phyloP scores from a whole-genome alignment of 2,797 vertebrate species.

The Pseudocheirus occidentalis region DNA sequence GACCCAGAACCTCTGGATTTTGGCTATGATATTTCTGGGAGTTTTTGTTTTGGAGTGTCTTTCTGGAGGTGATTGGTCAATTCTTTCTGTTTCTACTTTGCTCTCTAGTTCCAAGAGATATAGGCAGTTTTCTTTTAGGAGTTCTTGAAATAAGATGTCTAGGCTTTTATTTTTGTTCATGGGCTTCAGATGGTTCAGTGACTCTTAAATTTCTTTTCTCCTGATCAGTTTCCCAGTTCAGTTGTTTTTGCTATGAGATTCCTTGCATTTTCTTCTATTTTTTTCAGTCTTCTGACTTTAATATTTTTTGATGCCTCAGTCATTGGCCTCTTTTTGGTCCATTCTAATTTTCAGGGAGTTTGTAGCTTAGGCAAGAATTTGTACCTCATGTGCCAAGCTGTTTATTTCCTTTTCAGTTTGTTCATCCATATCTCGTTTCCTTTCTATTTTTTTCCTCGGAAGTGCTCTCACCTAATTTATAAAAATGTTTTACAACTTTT shows the following conservation, averaged over 20 bases:
- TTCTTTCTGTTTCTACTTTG: neutral
- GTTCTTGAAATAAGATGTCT: neutral
- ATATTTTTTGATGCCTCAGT: neutral
- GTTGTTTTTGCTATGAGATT: neutral
- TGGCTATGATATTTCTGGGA: neutral
- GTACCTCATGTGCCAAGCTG: neutral
- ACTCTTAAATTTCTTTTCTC: neutral
- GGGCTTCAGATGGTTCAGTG: neutral
- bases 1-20: neutral
- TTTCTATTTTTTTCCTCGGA: neutral
- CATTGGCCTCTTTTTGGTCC: neutral
- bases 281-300: neutral
- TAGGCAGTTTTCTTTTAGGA: neutral
- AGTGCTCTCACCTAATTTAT: neutral
- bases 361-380: neutral
- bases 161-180: neutral
- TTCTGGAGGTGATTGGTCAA: neutral
- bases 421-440: neutral
- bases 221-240: neutral
- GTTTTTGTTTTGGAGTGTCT: neutral
- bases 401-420: neutral
- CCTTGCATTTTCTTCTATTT: neutral
- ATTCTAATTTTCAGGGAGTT: neutral
- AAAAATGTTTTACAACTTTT: neutral
- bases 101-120: neutral